phyloP scores from a whole-genome alignment of 2,888 invertebrate genomes.

The Mesorhabditis sp. region DNA sequence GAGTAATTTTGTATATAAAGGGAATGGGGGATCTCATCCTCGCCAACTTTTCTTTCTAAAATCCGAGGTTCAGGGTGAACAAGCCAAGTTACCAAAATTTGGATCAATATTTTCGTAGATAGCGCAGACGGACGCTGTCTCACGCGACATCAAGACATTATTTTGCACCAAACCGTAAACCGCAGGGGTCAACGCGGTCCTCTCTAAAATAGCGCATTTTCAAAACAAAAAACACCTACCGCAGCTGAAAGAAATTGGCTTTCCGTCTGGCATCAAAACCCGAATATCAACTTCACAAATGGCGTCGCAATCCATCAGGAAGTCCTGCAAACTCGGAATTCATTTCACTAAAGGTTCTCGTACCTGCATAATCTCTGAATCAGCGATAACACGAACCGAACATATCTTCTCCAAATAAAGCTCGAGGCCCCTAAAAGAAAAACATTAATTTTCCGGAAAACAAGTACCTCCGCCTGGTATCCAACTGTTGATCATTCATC shows the following conservation, averaged over 20 bases:
- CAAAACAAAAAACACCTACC: constrained; percentile 16
- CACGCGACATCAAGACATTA: constrained; percentile 67
- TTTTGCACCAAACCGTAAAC: constrained; percentile 27
- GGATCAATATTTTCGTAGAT: constrained; percentile 95
- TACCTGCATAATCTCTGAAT: constrained; percentile 92
- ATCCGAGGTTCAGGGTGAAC: constrained; percentile 4
- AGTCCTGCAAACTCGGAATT: constrained; percentile 28
- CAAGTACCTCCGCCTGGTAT: constrained; percentile 75
- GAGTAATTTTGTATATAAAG: constrained; percentile 98
- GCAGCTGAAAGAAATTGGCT: constrained; percentile 65
- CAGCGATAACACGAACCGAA: constrained; percentile 93
- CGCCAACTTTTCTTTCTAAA: constrained; percentile 86
- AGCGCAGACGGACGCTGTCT: constrained; percentile 84
- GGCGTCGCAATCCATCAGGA: constrained; percentile 50
- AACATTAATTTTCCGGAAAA: background rate
- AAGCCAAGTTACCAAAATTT: constrained; percentile 76
- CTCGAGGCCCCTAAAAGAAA: constrained; percentile 71
- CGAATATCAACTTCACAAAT: constrained; percentile 66
- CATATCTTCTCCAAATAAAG: constrained; percentile 97
- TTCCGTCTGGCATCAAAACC: constrained; percentile 77
- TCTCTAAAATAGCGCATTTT: constrained; percentile 69
- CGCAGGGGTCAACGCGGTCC: constrained; percentile 28
- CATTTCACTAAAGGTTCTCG: background rate
- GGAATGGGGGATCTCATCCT: constrained; percentile 91
- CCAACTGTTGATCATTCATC: constrained; percentile 93